phyloP scores from a whole-genome alignment of 2,797 vertebrate species.

The Arnoldichthys spilopterus region DNA sequence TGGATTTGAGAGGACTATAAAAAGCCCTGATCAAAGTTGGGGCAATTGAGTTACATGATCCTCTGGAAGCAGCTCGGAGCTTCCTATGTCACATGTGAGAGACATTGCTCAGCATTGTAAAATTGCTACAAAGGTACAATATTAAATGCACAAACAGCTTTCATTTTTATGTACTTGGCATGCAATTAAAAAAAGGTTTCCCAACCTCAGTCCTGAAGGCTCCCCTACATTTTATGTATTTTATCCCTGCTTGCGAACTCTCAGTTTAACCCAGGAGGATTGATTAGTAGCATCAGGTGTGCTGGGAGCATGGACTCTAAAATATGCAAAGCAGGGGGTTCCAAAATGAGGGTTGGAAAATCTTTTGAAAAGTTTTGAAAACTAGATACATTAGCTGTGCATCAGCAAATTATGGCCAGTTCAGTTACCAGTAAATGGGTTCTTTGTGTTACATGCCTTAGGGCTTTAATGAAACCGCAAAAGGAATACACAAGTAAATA shows the following conservation, averaged over 20 bases:
- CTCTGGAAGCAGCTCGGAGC: not conserved
- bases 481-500: not conserved
- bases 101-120: not conserved
- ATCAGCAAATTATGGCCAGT: not conserved
- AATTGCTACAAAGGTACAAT: not conserved
- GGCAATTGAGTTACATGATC: not conserved
- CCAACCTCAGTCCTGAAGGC: not conserved
- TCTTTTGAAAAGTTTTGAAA: too few species aligned
- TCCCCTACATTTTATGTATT: not conserved
- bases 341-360: too few species aligned
- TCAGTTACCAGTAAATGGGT: not conserved
- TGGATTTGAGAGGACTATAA: slow-evolving; percentile 61
- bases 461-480: not conserved
- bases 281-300: too few species aligned
- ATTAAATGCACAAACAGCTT: not conserved
- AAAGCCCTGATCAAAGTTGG: slow-evolving; percentile 61
- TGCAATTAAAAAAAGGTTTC: too few species aligned
- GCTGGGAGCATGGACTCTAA: too few species aligned
- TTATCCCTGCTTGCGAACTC: too few species aligned
- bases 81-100: not conserved
- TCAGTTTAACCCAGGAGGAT: too few species aligned
- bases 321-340: too few species aligned
- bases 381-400: not conserved
- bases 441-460: not conserved
- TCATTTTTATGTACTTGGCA: too few species aligned